These are phyloP conservation scores for Sesia bembeciformis DNA, from an alignment of 2,888 invertebrate species.

Conservation along the genomic window DNA sequence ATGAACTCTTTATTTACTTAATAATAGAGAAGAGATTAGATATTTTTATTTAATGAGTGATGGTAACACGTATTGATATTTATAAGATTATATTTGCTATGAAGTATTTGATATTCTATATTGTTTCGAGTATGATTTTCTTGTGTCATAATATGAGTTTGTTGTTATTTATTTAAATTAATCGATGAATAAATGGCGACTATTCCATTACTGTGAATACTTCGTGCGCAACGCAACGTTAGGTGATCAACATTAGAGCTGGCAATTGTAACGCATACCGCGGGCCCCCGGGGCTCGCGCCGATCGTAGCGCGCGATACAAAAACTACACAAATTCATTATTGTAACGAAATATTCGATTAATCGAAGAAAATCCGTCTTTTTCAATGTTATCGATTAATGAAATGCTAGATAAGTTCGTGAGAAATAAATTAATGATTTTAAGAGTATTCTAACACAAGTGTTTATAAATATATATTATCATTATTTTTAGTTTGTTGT, in stretches of 20 bases:
- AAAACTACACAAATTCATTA: not conserved
- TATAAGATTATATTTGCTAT: slow-evolving; percentile 61
- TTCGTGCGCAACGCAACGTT: not conserved
- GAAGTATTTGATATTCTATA: slow-evolving; percentile 64
- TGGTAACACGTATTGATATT: slow-evolving; percentile 66
- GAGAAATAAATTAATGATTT: slow-evolving; percentile 72
- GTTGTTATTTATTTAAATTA: slow-evolving; percentile 67
- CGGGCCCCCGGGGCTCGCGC: not conserved
- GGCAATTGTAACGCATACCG: slow-evolving; percentile 1
- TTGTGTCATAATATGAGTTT: slow-evolving; percentile 66
- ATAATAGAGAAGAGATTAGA: slow-evolving; percentile 66
- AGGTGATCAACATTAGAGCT: not conserved
- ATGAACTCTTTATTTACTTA: slow-evolving; percentile 63
- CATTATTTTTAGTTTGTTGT: slow-evolving; percentile 67
- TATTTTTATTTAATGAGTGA: slow-evolving; percentile 70
- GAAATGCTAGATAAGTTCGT: slow-evolving; percentile 69
- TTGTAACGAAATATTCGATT: slow-evolving; percentile 18
- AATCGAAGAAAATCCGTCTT: slow-evolving; percentile 56
- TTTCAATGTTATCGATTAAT: slow-evolving; percentile 63
- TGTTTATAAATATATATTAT: slow-evolving; percentile 75
- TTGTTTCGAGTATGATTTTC: slow-evolving; percentile 59
- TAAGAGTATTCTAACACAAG: slow-evolving; percentile 74
- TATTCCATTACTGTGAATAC: slow-evolving; percentile 15
- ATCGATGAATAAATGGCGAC: slow-evolving; percentile 50
- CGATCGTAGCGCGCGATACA: not conserved